Conservation (phyloP, 2,797 vertebrate species). For the Platyrinchus mystaceus region DNA sequence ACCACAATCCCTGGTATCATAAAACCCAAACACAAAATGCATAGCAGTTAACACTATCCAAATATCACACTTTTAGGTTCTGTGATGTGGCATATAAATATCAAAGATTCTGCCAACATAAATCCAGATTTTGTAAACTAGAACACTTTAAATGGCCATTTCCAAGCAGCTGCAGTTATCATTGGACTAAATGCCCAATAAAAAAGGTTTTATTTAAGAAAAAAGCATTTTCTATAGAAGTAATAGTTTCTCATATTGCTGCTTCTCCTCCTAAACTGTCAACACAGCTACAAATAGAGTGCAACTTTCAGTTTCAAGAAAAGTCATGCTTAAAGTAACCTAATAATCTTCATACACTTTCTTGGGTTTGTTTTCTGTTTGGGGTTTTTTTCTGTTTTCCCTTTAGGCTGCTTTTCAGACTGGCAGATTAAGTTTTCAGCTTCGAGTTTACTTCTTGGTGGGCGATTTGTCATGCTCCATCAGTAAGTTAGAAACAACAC, state of each 20-base stretch:
- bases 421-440: not conserved
- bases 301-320: not conserved
- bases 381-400: rapidly evolving
- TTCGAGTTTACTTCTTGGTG: not conserved
- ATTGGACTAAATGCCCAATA: not conserved
- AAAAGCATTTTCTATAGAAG: not conserved
- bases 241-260: not conserved
- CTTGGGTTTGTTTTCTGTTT: not conserved
- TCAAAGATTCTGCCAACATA: not conserved
- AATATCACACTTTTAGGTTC: not conserved
- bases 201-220: not conserved
- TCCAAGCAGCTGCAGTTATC: not conserved
- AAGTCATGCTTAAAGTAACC: not conserved
- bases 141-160: not conserved
- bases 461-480: not conserved
- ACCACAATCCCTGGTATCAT: not conserved
- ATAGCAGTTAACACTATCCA: not conserved
- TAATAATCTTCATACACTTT: not conserved
- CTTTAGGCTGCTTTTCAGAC: not conserved
- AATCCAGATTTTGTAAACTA: not conserved
- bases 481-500: not conserved
- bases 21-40: not conserved
- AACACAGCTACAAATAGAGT: not conserved
- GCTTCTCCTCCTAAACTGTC: not conserved
- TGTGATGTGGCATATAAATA: not conserved